Percentiles rank a stretch among this genome's conserved stretches.
phyloP scores from a whole-genome alignment of 2,888 invertebrate species.

The Neoascia interrupta region DNA sequence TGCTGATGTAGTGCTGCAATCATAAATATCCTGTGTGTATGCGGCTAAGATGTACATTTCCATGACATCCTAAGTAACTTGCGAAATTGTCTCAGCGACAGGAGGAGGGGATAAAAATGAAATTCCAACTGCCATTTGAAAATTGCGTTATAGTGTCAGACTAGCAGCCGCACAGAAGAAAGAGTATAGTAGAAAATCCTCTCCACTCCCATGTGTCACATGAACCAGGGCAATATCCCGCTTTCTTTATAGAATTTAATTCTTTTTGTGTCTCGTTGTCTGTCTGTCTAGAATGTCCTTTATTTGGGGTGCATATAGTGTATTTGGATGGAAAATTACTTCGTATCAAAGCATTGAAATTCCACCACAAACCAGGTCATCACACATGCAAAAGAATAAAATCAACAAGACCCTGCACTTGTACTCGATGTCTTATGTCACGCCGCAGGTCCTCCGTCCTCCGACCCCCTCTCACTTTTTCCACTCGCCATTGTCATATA shows the following conservation, averaged over 20 bases:
- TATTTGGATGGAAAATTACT: slow-evolving; percentile 37
- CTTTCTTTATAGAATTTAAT: slow-evolving; percentile 56
- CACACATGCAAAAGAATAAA: neutral
- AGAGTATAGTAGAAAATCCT: slow-evolving; percentile 4
- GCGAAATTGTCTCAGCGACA: slow-evolving; percentile 34
- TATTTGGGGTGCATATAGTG: neutral
- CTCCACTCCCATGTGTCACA: slow-evolving; percentile 23
- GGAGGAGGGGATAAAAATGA: slow-evolving; percentile 33
- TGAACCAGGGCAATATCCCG: slow-evolving; percentile 49
- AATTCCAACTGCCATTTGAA: slow-evolving; percentile 64
- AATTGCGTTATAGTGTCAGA: slow-evolving; percentile 57
- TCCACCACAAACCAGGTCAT: slow-evolving; percentile 31
- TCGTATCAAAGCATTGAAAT: slow-evolving; percentile 35
- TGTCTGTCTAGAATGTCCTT: slow-evolving; percentile 38
- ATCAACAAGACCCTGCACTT: slow-evolving; percentile 37
- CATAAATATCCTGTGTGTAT: slow-evolving; percentile 47
- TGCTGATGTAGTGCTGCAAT: slow-evolving; percentile 15
- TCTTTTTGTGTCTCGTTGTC: slow-evolving; percentile 17
- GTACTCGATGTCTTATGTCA: slow-evolving; percentile 55
- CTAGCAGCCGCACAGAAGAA: slow-evolving; percentile 32
- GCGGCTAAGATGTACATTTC: slow-evolving; percentile 22
- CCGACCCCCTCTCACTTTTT: slow-evolving; percentile 13
- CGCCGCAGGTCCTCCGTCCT: slow-evolving; percentile 43
- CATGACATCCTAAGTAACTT: slow-evolving; percentile 54
- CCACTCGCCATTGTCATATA: neutral